Evolutionary conservation across 2,113 vertebrate genomes (phyloP).

Genomic region (Rousettus leschenaultii): DNA sequence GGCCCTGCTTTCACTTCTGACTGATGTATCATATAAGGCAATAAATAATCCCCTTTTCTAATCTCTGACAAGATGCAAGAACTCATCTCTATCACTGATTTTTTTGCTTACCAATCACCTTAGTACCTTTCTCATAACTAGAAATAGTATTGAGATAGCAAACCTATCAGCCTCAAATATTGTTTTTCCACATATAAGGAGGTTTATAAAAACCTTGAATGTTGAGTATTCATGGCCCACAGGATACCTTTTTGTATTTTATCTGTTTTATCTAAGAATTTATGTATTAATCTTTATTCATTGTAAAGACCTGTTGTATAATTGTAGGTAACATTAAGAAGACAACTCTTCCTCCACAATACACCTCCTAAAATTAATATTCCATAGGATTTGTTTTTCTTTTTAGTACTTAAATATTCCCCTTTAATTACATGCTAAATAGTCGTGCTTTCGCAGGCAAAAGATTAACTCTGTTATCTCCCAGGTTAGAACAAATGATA

Average conservation of each 20-base stretch:
- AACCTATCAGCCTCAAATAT: background rate
- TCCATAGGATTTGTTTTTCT: background rate
- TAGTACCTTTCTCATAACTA: background rate
- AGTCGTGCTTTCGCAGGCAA: background rate
- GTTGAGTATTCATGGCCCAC: background rate
- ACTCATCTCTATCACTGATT: background rate
- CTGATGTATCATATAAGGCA: background rate
- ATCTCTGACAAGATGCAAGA: background rate
- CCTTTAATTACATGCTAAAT: background rate
- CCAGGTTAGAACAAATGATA: background rate
- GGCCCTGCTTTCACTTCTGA: background rate
- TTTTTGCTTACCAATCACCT: background rate
- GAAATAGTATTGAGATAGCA: background rate
- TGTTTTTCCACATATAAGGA: background rate
- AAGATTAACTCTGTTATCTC: background rate
- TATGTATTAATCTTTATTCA: background rate
- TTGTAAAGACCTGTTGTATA: background rate
- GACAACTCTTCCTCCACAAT: background rate
- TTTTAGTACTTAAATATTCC: background rate
- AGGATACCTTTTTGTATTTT: background rate
- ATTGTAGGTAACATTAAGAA: background rate
- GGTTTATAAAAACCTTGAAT: background rate
- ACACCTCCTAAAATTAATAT: conserved; percentile 16
- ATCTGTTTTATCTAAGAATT: background rate
- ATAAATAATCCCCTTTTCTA: background rate